A percentile compares a stretch with the other conserved stretches of the same genome.
Evolutionary conservation across 2,888 invertebrate species (phyloP).

Genomic region (Ormyrus nitidulus): DNA sequence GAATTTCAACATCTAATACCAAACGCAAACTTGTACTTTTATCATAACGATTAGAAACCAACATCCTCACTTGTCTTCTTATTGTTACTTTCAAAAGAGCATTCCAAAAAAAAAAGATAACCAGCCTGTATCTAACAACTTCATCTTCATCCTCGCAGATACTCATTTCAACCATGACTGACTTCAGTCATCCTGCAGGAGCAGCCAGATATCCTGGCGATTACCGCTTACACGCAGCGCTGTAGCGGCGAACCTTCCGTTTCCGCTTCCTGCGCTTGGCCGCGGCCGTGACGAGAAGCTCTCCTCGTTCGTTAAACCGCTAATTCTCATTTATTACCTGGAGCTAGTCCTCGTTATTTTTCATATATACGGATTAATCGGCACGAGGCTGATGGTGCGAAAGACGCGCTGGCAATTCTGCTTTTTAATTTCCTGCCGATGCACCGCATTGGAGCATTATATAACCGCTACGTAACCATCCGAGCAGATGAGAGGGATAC

Average conservation of each 20-base stretch:
- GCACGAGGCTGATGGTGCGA: neutral
- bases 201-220: slow-evolving; percentile 28
- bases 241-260: slow-evolving; percentile 46
- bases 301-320: slow-evolving; percentile 25
- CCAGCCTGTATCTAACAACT: too few relatives aligned
- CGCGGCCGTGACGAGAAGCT: slow-evolving; percentile 32
- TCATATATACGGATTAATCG: slow-evolving; percentile 12
- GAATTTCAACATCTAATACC: too few relatives aligned
- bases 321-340: slow-evolving; percentile 46
- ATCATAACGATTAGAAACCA: too few relatives aligned
- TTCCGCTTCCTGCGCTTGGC: slow-evolving; percentile 52
- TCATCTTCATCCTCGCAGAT: neutral
- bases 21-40: too few relatives aligned
- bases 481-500: neutral
- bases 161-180: slow-evolving; percentile 13
- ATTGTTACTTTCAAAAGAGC: too few relatives aligned
- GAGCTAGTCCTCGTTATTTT: slow-evolving; percentile 15
- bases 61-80: too few relatives aligned
- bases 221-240: slow-evolving; percentile 1
- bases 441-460: too few relatives aligned
- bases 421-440: slow-evolving; percentile 27
- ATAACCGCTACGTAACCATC: too few relatives aligned
- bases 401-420: neutral
- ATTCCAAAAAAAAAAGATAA: too few relatives aligned
- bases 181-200: neutral